Conservation (phyloP, 2,113 vertebrate genomes). For the Peucedramus taeniatus region DNA sequence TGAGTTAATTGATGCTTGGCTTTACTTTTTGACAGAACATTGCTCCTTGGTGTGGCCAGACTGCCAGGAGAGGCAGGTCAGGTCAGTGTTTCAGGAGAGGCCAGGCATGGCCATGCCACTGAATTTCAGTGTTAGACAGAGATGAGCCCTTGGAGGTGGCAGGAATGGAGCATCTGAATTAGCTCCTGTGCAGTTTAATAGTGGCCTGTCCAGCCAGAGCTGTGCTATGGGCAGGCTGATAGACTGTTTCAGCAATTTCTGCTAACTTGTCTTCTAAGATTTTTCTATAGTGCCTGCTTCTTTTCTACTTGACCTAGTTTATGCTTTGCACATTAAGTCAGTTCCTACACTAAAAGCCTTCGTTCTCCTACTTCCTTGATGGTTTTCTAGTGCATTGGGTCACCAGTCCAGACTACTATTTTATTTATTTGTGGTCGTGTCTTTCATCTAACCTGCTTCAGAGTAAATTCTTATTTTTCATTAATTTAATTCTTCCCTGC, state of each 20-base stretch:
- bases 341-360: background rate
- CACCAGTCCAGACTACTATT: background rate
- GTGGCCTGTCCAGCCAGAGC: background rate
- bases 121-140: background rate
- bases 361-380: background rate
- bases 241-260: background rate
- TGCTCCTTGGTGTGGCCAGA: background rate
- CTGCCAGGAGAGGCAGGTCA: background rate
- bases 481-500: background rate
- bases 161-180: background rate
- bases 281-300: background rate
- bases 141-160: background rate
- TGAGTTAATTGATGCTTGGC: background rate
- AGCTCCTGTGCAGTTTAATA: background rate
- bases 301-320: conserved; percentile 55
- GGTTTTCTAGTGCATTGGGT: conserved; percentile 30
- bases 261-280: conserved; percentile 4
- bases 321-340: background rate
- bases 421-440: background rate
- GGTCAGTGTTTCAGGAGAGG: background rate
- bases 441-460: background rate
- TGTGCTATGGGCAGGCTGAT: background rate
- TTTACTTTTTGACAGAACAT: background rate
- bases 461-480: background rate
- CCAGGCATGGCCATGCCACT: background rate